phyloP scores from a whole-genome alignment of 2,113 vertebrate species.

The Pongo pygmaeus region DNA sequence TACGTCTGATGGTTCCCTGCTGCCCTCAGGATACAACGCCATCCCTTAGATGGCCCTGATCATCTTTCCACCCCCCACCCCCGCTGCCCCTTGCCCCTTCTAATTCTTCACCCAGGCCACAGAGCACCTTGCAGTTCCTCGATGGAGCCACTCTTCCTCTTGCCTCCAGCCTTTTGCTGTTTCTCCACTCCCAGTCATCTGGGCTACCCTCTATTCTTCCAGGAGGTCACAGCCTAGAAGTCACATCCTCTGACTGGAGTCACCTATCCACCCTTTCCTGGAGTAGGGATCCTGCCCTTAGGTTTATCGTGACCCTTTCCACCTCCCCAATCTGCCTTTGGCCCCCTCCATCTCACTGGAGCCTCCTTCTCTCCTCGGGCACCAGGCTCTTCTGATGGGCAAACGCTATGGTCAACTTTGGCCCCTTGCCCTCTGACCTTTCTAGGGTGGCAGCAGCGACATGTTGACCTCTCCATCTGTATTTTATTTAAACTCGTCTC shows the following conservation, averaged over 20 bases:
- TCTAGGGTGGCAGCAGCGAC: not conserved
- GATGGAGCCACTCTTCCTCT: not conserved
- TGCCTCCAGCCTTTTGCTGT: not conserved
- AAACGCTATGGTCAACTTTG: not conserved
- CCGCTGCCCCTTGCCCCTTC: not conserved
- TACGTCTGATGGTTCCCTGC: not conserved
- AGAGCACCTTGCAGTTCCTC: not conserved
- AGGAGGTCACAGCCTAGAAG: not conserved
- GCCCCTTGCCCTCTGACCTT: not conserved
- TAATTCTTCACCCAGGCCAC: too few relatives aligned
- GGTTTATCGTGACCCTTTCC: not conserved
- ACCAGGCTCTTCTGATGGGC: not conserved
- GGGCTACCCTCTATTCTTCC: not conserved
- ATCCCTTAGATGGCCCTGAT: not conserved
- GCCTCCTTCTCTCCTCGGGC: not conserved
- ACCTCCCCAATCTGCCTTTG: not conserved
- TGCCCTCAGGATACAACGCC: not conserved
- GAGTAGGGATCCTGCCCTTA: not conserved
- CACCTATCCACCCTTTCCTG: not conserved
- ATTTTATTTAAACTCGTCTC: not conserved
- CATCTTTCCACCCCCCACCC: not conserved
- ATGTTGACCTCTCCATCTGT: not conserved
- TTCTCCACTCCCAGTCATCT: not conserved
- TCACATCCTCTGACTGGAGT: not conserved
- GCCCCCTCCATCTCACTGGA: not conserved